Base-by-base conservation (phyloP, 64 coral and sea anemone species). In the Actinia equina region DNA sequence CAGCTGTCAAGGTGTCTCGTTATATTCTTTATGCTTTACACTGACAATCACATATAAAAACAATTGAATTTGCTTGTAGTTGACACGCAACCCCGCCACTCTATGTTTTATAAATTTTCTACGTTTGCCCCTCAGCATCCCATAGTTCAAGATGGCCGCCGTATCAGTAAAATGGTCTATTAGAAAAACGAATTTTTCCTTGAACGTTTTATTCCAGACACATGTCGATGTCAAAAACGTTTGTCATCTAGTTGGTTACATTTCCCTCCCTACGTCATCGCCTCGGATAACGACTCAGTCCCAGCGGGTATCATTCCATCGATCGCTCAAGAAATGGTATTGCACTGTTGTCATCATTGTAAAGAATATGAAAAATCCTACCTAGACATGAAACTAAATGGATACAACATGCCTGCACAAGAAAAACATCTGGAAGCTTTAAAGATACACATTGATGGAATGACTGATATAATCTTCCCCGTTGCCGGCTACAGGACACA, bases 391-490 rank as follows among this genome's bases (percentile, higher is more conserved):
- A 70, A 44, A 14, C 71, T 43, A 6, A 87, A 92, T 45, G 90
- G 87, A 7, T 62, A 87, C 19, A 89, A 95, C 58, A 26, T 54
- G 51, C n/a, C 78, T 19, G 84, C 94, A 3, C 53, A 87, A 45
- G 30, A 44, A 27, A 51, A 19, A 7, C 64, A 87, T 44, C 41
- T 74, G 43, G 44, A 85, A 22, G 20, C 52, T 16, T 60, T 95
- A 3, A 89, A 84, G 59, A 74, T 60, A 3, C 45, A 63, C 19
- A 83, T 95, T 53, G 84, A 44, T 71, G 30, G 83, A 16, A 74
- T 59, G n/a, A 92, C 88, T 12, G 94, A 95, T 71, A 89, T 95
- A 43, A 87, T 89, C 45, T 95, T 92, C 79, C 90, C 94, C 0
- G 19, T 93, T 7, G 81, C 85, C 46, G 91, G 94, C 2, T 56